A percentile compares a stretch with the other conserved stretches of the same genome.
phyloP scores from a whole-genome alignment of 2,797 vertebrate species.

The Ctenochaetus hawaiiensis region DNA sequence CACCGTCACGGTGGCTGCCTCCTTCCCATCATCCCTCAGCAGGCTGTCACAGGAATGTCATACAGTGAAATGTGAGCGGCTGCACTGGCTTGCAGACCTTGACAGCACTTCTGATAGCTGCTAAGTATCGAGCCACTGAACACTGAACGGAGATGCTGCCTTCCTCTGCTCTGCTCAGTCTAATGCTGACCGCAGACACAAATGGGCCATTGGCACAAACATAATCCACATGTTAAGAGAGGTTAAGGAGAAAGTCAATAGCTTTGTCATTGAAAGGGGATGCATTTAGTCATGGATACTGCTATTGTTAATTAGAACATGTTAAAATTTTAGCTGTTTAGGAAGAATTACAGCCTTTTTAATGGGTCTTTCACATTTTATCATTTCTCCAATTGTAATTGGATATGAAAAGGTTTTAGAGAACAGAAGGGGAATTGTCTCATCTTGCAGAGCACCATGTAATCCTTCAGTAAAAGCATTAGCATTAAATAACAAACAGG shows the following conservation, averaged over 20 bases:
- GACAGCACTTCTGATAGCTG: slow-evolving; percentile 41
- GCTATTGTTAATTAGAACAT: background rate
- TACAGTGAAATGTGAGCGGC: slow-evolving; percentile 56
- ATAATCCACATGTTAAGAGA: slow-evolving; percentile 28
- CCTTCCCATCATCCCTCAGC: slow-evolving; percentile 66
- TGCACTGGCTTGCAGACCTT: slow-evolving; percentile 53
- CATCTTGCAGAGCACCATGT: slow-evolving; percentile 2
- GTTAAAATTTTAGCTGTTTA: background rate
- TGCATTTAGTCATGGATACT: slow-evolving; percentile 11
- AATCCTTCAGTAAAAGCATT: slow-evolving; percentile 8
- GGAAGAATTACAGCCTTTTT: background rate
- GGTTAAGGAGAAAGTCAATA: slow-evolving; percentile 28
- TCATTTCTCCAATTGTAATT: background rate
- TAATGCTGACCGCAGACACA: slow-evolving; percentile 21
- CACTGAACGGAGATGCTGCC: slow-evolving; percentile 14
- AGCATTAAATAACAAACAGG: slow-evolving; percentile 7
- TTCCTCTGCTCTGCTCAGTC: slow-evolving; percentile 9
- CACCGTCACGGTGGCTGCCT: slow-evolving; percentile 63
- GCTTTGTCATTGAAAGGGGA: slow-evolving; percentile 11
- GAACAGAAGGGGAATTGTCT: background rate
- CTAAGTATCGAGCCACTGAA: slow-evolving; percentile 40
- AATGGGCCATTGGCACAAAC: slow-evolving; percentile 19
- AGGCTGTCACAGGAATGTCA: slow-evolving; percentile 51
- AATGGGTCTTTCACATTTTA: background rate
- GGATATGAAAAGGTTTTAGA: slow-evolving; percentile 20